Evolutionary conservation across 2,888 invertebrate species (phyloP).

Genomic region (Parnassius glacialis): DNA sequence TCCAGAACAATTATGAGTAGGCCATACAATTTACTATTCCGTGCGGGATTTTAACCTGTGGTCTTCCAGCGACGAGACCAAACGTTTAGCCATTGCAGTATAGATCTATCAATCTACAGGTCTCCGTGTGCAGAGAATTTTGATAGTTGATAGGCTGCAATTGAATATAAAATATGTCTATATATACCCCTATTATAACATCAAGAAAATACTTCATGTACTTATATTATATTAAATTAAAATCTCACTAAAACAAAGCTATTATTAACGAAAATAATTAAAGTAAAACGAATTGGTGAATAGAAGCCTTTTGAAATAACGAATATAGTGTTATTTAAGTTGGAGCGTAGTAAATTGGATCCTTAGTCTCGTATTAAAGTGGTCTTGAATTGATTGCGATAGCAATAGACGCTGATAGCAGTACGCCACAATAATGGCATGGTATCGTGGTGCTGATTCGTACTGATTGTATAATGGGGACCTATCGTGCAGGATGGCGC

Average conservation of each 20-base stretch:
- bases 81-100: too few relatives aligned
- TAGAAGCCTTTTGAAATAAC: slow-evolving; percentile 2
- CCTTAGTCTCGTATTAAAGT: slow-evolving; percentile 32
- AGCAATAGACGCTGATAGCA: slow-evolving; percentile 33
- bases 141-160: too few relatives aligned
- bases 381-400: slow-evolving; percentile 37
- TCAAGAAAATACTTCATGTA: too few relatives aligned
- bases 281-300: slow-evolving; percentile 8
- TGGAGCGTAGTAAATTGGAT: slow-evolving; percentile 28
- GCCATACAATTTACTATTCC: too few relatives aligned
- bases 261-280: slow-evolving; percentile 3
- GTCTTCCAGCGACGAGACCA: too few relatives aligned
- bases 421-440: slow-evolving; percentile 38
- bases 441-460: slow-evolving; percentile 67
- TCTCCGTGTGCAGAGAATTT: too few relatives aligned
- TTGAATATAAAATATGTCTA: too few relatives aligned
- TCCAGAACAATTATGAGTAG: too few relatives aligned
- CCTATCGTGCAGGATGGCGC: slow-evolving; percentile 60
- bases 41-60: too few relatives aligned
- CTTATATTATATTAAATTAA: not conserved
- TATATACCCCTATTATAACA: too few relatives aligned
- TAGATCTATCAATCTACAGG: too few relatives aligned
- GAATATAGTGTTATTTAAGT: not conserved
- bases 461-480: slow-evolving; percentile 75
- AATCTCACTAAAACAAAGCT: not conserved